Conservation (phyloP, 2,113 vertebrate species). For the Oceanites oceanicus region DNA sequence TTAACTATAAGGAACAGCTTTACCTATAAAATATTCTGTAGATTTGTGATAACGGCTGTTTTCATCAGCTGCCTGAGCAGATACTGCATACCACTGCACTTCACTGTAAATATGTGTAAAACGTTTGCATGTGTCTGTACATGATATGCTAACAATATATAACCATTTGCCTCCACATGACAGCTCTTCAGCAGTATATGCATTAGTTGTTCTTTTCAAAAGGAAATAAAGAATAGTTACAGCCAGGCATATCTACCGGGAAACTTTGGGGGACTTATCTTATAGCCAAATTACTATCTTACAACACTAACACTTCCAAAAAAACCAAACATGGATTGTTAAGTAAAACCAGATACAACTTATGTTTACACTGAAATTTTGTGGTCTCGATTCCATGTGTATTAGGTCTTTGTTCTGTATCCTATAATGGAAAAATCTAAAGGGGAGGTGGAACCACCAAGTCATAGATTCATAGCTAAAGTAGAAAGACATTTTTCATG, state of each 20-base stretch:
- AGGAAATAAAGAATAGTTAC: not conserved
- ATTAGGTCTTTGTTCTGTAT: constrained; percentile 9
- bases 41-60: not conserved
- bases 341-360: not conserved
- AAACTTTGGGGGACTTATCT: not conserved
- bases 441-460: constrained; percentile 3
- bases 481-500: constrained; percentile 20
- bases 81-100: not conserved
- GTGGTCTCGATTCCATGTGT: not conserved
- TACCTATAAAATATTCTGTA: not conserved
- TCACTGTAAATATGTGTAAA: not conserved
- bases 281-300: not conserved
- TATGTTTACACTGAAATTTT: not conserved
- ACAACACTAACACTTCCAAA: not conserved
- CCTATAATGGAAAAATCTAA: not conserved
- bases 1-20: not conserved
- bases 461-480: not conserved
- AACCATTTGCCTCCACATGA: not conserved
- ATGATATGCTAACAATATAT: not conserved
- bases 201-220: not conserved
- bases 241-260: not conserved
- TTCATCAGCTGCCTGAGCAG: not conserved
- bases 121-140: not conserved
- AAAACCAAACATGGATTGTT: accelerated
- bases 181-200: not conserved